Evolutionary conservation across 1,140 invertebrate species (phyloP), one percentile per base, ranked within the genome.

Genomic region (Semibalanus balanoides): DNA sequence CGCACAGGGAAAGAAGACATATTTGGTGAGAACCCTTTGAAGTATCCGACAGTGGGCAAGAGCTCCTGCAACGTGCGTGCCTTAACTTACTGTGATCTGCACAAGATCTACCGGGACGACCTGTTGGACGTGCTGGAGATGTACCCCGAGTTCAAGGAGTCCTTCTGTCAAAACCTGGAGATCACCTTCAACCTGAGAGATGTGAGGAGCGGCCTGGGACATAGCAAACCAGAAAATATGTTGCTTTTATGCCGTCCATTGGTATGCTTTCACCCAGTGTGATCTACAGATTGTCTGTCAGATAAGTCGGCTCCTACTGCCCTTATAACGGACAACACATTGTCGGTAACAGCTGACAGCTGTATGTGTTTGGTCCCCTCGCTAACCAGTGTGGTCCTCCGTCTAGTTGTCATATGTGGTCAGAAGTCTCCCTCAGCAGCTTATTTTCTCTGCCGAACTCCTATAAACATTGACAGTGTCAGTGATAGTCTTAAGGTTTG

Each of bases 31-130:
- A 98, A 98, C 86, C 95, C 97, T 7, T 97, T 96, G 83, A 88
- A 93, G 78, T 90, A 98, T 85, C 83, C 89, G 31, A 97, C 95
- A 11, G 91, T 98, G 75, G 97, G 97, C 29, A 98, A 98, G 83
- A 97, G 96, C 70, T 95, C 94, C 79, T 98, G 93, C 84, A 95
- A 97, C 83, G 96, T 99, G n/a, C 88, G 96, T 81, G 96, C 96
- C n/a, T 87, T 99, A 79, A 99, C 96, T 0, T 99, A 99, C 85
- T 99, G 97, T 87, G 97, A 99, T 88, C 88, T 99, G 74, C 97
- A 99, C 84, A 97, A 97, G 84, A 96, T 99, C 77, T 91, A 96
- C 82, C 88, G 97, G 73, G 95, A 98, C 83, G 97, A 99, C 84
- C 86, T 99, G 71, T 87, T 98, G n/a, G 96, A 98, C 82, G 95